Base-by-base conservation (phyloP, 2,113 vertebrate species). In the Sialia sialis region DNA sequence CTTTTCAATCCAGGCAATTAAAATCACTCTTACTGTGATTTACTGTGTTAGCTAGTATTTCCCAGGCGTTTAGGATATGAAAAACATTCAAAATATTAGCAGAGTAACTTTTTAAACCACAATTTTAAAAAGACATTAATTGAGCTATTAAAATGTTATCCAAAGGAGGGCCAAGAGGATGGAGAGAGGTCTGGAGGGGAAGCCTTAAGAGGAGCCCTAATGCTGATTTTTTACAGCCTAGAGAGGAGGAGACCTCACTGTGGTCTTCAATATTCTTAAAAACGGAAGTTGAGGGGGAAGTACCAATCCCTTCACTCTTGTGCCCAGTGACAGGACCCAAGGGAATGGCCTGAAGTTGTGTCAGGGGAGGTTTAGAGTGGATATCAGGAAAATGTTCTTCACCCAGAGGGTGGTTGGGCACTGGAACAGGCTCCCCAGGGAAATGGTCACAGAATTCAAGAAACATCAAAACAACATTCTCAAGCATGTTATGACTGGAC, bases 381-480 rank as follows among this genome's bases (percentile, higher is more conserved):
- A 3, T 80, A 27, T 63, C 1, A 56, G 14, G 2, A 10, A 49
- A 64, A 36, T 4, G 4, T 18, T 64, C 12, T 64, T 56, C 36
- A 6, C 32, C 7, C 17, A 23, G 36, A 22, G 43, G 4, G 8
- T 27, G 14, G 0, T 0, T 56, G 32, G 20, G 15, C 14, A 36
- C 5, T 64, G 26, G n/a, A 64, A 51, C 26, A 27, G 11, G 13
- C 11, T 30, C 5, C 11, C 14, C 17, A 22, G 10, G 6, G 17
- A 1, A 58, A 22, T 36, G 32, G 4, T n/a, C 15, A 27, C 8
- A 44, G 51, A 66, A 27, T 6, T 44, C 52, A 51, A 8, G 11
- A 8, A 29, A 5, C 0, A 0, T n/a, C 73, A n/a, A 44, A 16
- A 39, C 7, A 51, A 11, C 7, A 4, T 15, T n/a, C 18, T 52